A percentile compares a stretch with the other conserved stretches of the same genome.
Evolutionary conservation across 2,888 invertebrate genomes (phyloP).

Genomic region (Branchipolynoe longqiensis): DNA sequence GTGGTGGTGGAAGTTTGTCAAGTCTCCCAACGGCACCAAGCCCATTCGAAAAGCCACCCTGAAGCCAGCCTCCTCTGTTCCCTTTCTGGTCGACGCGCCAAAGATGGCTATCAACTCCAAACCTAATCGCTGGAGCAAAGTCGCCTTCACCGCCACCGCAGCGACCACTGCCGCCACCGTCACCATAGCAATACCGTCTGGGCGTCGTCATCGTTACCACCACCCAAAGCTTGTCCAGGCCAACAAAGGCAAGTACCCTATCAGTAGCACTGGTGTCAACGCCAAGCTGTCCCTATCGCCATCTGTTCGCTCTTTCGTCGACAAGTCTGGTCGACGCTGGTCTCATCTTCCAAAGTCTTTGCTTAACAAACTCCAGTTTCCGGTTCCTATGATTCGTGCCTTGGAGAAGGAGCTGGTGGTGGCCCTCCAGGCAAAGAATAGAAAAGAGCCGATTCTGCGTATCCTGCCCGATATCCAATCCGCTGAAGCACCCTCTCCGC

Average conservation of each 20-base stretch:
- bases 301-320: constrained; percentile 1
- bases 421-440: too few relatives aligned
- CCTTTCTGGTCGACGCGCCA: not conserved
- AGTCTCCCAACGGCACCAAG: constrained; percentile 19
- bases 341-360: constrained; percentile 47
- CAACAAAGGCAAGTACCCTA: constrained; percentile 53
- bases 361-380: constrained; percentile 41
- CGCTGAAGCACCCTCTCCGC: not conserved
- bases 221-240: constrained; percentile 21
- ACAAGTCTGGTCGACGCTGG: constrained; percentile 19
- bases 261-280: too few relatives aligned
- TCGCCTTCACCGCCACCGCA: not conserved
- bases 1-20: constrained; percentile 56
- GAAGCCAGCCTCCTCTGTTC: too few relatives aligned
- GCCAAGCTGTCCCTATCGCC: not conserved
- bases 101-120: not conserved
- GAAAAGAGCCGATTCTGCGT: not conserved
- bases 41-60: not conserved
- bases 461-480: not conserved
- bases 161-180: not conserved
- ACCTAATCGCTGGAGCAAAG: not conserved
- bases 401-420: constrained; percentile 24
- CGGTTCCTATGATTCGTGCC: constrained; percentile 17
- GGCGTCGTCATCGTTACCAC: not conserved
- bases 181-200: not conserved